Conservation (phyloP, 2,797 vertebrate species). For the Melanotaenia boesemani region DNA sequence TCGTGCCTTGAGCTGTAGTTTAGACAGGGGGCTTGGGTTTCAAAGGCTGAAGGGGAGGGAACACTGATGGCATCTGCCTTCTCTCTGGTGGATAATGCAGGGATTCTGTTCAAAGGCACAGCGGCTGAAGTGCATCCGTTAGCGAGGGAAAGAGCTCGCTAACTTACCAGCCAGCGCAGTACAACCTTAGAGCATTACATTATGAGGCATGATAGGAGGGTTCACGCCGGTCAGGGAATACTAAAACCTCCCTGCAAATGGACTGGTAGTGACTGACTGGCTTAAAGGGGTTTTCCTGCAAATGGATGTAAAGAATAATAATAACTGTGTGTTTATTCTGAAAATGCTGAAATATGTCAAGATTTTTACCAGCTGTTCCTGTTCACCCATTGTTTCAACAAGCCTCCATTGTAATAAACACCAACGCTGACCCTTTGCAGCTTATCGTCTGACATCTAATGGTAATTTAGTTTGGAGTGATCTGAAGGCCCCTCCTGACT, state of each 20-base stretch:
- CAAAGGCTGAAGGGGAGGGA: slow-evolving; percentile 75
- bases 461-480: slow-evolving; percentile 64
- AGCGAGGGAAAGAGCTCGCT: slow-evolving; percentile 64
- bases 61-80: slow-evolving; percentile 81
- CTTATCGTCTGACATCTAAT: slow-evolving; percentile 64
- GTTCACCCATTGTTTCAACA: slow-evolving; percentile 37
- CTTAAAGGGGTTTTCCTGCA: slow-evolving; percentile 63
- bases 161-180: slow-evolving; percentile 62
- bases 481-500: slow-evolving; percentile 67
- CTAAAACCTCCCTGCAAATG: slow-evolving; percentile 70
- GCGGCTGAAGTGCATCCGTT: slow-evolving; percentile 84
- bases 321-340: slow-evolving; percentile 29
- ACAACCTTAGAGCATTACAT: slow-evolving; percentile 75
- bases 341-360: neutral
- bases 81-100: slow-evolving; percentile 71
- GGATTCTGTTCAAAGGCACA: slow-evolving; percentile 83
- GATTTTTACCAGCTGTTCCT: slow-evolving; percentile 61
- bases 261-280: slow-evolving; percentile 71
- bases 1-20: slow-evolving; percentile 75
- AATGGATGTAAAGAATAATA: slow-evolving; percentile 71
- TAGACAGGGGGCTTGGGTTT: slow-evolving; percentile 80
- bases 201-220: slow-evolving; percentile 57
- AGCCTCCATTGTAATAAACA: slow-evolving; percentile 40
- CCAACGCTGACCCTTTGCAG: slow-evolving; percentile 34
- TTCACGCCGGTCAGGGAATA: slow-evolving; percentile 47